Conservation (phyloP, 2,888 invertebrate species). For the Xylota sylvarum region DNA sequence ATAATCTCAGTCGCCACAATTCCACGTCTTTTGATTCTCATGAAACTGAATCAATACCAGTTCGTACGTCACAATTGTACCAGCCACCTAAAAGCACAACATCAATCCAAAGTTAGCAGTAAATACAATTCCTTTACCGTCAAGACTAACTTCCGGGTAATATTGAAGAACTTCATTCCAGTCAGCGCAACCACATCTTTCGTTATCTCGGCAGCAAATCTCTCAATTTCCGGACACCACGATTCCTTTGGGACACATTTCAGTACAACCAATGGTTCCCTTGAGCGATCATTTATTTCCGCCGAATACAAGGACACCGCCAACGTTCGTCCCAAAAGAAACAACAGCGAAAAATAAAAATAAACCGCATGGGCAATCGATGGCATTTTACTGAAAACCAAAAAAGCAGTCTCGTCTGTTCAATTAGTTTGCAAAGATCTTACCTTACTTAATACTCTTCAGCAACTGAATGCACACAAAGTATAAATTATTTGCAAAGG, state of each 20-base stretch:
- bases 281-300: conserved; percentile 86
- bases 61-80: conserved; percentile 87
- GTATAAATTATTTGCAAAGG: conserved; percentile 87
- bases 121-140: conserved; percentile 79
- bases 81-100: conserved; percentile 85
- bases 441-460: conserved; percentile 85
- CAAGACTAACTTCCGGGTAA: conserved; percentile 83
- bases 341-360: conserved; percentile 87
- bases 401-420: neutral
- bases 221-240: conserved; percentile 84
- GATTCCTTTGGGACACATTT: conserved; percentile 83
- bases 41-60: conserved; percentile 87
- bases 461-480: conserved; percentile 87
- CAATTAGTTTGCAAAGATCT: neutral
- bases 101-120: neutral
- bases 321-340: conserved; percentile 86
- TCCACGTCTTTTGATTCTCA: conserved; percentile 82
- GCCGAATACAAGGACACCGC: conserved; percentile 86
- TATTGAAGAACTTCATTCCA: conserved; percentile 82
- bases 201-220: conserved; percentile 81
- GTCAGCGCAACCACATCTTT: conserved; percentile 82
- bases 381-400: conserved; percentile 81
- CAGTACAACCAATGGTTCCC: conserved; percentile 83
- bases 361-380: conserved; percentile 85
- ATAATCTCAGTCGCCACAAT: conserved; percentile 78